These are phyloP conservation scores for Hormaphis cornu DNA, from an alignment of 1,140 invertebrate species.

Conservation along the genomic window DNA sequence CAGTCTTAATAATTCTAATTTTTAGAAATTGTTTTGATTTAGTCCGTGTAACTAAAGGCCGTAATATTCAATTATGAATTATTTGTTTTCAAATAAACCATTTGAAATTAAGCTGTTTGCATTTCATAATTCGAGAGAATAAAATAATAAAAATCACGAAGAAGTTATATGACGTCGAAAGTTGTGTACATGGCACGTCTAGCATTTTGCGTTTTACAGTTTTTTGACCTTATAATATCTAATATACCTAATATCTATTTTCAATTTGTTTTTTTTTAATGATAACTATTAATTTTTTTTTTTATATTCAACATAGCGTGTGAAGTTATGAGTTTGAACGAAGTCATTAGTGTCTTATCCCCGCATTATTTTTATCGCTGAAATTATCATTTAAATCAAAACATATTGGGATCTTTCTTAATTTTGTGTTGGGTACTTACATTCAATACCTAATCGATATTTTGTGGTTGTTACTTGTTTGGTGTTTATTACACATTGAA, in stretches of 20 bases:
- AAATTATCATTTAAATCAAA: slow-evolving; percentile 4
- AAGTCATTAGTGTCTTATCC: neutral
- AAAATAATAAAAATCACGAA: neutral
- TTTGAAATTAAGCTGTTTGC: too few species aligned
- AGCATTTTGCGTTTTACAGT: slow-evolving; percentile 26
- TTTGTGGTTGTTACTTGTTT: neutral
- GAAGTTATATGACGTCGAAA: neutral
- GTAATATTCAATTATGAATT: too few species aligned
- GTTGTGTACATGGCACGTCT: slow-evolving; percentile 2
- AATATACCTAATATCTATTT: slow-evolving; percentile 26
- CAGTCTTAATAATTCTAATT: neutral
- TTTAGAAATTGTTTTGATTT: too few species aligned
- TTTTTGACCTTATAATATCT: slow-evolving; percentile 30
- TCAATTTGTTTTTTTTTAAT: slow-evolving; percentile 25
- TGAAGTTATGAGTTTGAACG: neutral
- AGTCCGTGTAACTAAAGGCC: too few species aligned
- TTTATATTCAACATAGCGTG: slow-evolving; percentile 8
- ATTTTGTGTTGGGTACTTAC: neutral
- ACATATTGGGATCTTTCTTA: neutral
- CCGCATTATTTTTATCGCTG: neutral
- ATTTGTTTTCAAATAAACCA: too few species aligned
- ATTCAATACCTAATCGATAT: neutral
- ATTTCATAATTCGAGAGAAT: neutral
- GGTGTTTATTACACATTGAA: neutral
- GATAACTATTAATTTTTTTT: neutral